Percentiles rank a stretch among this genome's conserved stretches.
These are phyloP conservation scores for Cyprinus carpio DNA, from an alignment of 2,113 vertebrate genomes.

Conservation along the genomic window DNA sequence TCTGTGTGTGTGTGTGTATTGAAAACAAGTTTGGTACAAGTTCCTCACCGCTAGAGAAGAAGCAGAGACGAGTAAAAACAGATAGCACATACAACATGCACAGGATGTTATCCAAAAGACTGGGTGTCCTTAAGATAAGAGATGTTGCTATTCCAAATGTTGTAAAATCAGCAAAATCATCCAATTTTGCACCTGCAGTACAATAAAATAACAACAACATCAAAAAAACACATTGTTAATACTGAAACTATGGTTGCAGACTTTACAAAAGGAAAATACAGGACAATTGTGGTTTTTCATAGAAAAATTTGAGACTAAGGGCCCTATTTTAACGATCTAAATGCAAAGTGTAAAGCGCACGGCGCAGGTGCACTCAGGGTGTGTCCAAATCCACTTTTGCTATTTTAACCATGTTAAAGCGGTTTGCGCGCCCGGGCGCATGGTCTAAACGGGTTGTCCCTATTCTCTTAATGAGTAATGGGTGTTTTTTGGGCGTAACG, in stretches of 20 bases:
- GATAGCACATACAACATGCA: conserved; percentile 83
- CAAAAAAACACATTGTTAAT: neutral
- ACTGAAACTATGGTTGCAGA: neutral
- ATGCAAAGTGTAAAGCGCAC: no score
- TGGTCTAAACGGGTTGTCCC: no score
- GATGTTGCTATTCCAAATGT: conserved; percentile 89
- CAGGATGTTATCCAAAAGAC: conserved; percentile 79
- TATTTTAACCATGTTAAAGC: no score
- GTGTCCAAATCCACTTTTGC: no score
- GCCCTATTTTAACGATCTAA: no score
- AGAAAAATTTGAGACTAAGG: no score
- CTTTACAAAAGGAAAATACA: no score
- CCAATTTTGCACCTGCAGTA: conserved; percentile 83
- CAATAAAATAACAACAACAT: neutral
- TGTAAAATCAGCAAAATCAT: conserved; percentile 91
- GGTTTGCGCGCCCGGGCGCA: no score
- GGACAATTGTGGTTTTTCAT: no score
- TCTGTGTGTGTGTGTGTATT: neutral
- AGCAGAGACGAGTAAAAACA: conserved; percentile 85
- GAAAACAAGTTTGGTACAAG: neutral
- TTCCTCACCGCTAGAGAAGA: conserved; percentile 83
- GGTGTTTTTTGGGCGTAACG: no score
- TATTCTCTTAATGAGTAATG: no score
- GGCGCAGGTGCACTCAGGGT: no score
- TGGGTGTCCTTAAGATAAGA: conserved; percentile 78